Evolutionary conservation across 2,113 vertebrate species (phyloP).

Genomic region (Synodontis membranacea): DNA sequence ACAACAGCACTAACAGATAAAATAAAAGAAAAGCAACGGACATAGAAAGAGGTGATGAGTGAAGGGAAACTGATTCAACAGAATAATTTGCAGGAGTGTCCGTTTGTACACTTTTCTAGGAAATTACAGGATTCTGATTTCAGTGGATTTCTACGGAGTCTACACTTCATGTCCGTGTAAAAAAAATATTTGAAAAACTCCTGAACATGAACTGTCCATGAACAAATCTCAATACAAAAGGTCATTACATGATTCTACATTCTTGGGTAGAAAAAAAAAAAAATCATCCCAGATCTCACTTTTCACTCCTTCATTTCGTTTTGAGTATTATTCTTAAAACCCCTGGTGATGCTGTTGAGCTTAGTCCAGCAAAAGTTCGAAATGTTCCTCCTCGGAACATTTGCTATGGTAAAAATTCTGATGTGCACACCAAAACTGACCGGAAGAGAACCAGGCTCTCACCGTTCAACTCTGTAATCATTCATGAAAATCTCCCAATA

Average conservation of each 20-base stretch:
- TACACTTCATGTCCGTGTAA: background rate
- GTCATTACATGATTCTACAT: background rate
- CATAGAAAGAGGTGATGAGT: background rate
- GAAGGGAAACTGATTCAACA: background rate
- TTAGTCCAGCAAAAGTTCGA: background rate
- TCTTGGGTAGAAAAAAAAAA: background rate
- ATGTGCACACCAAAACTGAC: background rate
- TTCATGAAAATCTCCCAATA: conserved; percentile 32
- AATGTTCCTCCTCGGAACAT: background rate
- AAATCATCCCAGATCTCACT: background rate
- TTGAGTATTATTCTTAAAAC: background rate
- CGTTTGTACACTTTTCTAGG: background rate
- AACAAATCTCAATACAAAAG: too few species aligned
- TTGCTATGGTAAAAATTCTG: background rate
- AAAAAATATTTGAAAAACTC: background rate
- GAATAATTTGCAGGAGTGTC: background rate
- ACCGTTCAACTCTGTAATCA: conserved; percentile 11
- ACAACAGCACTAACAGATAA: background rate
- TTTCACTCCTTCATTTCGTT: background rate
- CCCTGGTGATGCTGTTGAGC: background rate
- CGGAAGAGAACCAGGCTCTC: background rate
- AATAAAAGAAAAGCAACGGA: background rate
- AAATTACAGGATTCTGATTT: background rate
- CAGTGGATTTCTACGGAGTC: background rate
- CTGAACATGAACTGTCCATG: too few species aligned